A percentile compares a stretch with the other conserved stretches of the same genome.
Conservation (phyloP, 2,888 invertebrate species). For the Andrena bicolor region DNA sequence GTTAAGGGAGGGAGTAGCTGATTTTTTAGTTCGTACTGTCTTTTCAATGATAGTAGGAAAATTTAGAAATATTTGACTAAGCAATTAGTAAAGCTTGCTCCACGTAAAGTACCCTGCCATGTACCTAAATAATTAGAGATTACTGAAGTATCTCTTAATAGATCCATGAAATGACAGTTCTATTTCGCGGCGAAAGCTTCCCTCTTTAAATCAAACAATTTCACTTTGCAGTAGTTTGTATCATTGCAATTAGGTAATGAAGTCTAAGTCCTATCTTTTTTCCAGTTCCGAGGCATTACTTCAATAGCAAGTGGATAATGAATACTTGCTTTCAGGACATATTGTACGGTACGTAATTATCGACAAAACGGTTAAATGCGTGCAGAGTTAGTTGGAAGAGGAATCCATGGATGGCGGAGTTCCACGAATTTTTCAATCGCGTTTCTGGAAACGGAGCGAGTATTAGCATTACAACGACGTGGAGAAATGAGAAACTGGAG, state of each 20-base stretch:
- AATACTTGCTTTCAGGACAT: neutral
- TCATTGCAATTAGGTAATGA: neutral
- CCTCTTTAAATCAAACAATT: neutral
- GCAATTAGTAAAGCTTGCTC: too few relatives aligned
- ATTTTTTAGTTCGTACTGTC: too few relatives aligned
- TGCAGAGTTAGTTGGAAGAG: neutral
- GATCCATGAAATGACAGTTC: neutral
- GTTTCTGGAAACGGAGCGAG: constrained; percentile 2
- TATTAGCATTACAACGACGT: constrained; percentile 19
- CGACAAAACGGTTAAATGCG: neutral
- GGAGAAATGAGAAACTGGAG: neutral
- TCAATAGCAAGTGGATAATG: neutral
- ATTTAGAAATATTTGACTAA: too few relatives aligned
- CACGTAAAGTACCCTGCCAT: neutral
- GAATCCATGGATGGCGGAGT: neutral
- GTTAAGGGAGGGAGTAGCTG: too few relatives aligned
- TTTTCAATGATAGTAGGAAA: too few relatives aligned
- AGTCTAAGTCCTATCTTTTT: neutral
- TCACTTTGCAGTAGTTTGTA: neutral
- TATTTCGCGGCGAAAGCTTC: neutral
- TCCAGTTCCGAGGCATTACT: neutral
- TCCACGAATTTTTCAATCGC: neutral
- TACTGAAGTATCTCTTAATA: neutral
- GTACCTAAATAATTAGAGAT: neutral
- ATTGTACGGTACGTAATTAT: neutral